Conservation (phyloP, 2,888 invertebrate species). For the Aspidiotus rigidus region DNA sequence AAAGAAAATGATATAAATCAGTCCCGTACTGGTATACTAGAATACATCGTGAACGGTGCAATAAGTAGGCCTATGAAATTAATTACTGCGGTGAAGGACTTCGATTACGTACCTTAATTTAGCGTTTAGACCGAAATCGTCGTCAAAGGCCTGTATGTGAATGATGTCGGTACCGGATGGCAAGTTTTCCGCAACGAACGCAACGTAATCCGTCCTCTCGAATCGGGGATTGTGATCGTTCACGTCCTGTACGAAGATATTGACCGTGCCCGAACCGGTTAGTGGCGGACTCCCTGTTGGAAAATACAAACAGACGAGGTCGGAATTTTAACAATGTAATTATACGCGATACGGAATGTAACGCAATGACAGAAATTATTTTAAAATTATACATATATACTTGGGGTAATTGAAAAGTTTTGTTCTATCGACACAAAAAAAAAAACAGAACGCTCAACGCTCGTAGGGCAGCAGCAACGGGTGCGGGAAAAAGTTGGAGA, state of each 20-base stretch:
- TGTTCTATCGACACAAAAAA: not conserved
- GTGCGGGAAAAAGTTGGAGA: no score
- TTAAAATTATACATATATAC: conserved; percentile 3
- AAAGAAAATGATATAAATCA: not conserved
- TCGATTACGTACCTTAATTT: conserved; percentile 55
- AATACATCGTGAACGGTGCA: not conserved
- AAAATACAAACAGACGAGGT: not conserved
- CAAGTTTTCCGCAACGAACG: conserved; percentile 71
- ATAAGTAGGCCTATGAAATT: not conserved
- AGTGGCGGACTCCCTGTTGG: conserved; percentile 76
- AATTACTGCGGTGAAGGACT: not conserved
- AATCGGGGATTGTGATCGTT: conserved; percentile 90
- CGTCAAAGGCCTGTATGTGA: conserved; percentile 68
- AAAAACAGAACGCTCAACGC: no score
- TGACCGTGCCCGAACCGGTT: conserved; percentile 84
- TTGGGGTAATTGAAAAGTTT: not conserved
- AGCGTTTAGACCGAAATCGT: conserved; percentile 74
- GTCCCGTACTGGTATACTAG: not conserved
- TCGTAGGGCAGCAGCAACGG: no score
- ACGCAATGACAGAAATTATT: conserved; percentile 4
- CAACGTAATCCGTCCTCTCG: conserved; percentile 67
- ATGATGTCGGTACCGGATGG: conserved; percentile 68
- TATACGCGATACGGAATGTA: not conserved
- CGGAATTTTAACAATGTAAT: conserved; percentile 4
- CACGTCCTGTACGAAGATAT: conserved; percentile 82